A percentile compares a stretch with the other conserved stretches of the same genome.
Evolutionary conservation across 2,888 invertebrate genomes (phyloP).

Genomic region (Lycia hirtaria): DNA sequence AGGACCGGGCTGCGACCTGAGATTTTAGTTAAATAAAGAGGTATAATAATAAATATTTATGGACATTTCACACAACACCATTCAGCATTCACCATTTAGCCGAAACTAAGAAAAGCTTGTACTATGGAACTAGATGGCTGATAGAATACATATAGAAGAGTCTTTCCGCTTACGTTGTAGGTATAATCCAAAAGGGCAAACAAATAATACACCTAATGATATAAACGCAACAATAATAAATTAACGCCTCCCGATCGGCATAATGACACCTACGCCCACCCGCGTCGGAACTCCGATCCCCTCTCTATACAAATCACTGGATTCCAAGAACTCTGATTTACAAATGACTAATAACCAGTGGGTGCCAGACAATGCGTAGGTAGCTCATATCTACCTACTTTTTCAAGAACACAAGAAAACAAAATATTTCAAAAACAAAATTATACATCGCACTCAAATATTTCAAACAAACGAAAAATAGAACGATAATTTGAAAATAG

Average conservation of each 20-base stretch:
- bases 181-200: conserved; percentile 35
- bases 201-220: conserved; percentile 41
- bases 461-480: conserved; percentile 3
- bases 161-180: not conserved
- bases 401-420: not conserved
- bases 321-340: conserved; percentile 62
- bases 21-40: too few species aligned
- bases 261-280: conserved; percentile 67
- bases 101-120: too few species aligned
- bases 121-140: too few species aligned
- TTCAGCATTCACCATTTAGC: too few species aligned
- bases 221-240: conserved; percentile 64
- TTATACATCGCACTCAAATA: not conserved
- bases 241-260: conserved; percentile 78
- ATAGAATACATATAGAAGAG: too few species aligned
- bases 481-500: conserved; percentile 15
- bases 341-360: conserved; percentile 40
- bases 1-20: too few species aligned
- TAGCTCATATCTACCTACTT: conserved; percentile 16
- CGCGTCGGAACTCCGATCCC: conserved; percentile 56
- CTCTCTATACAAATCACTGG: conserved; percentile 64
- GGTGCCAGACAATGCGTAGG: conserved; percentile 21
- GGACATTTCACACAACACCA: too few species aligned
- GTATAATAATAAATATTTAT: too few species aligned
- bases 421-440: conserved; percentile 13